Evolutionary conservation across 1,140 invertebrate species (phyloP), one percentile per base, ranked within the genome.

Genomic region (Caerostris darwini): DNA sequence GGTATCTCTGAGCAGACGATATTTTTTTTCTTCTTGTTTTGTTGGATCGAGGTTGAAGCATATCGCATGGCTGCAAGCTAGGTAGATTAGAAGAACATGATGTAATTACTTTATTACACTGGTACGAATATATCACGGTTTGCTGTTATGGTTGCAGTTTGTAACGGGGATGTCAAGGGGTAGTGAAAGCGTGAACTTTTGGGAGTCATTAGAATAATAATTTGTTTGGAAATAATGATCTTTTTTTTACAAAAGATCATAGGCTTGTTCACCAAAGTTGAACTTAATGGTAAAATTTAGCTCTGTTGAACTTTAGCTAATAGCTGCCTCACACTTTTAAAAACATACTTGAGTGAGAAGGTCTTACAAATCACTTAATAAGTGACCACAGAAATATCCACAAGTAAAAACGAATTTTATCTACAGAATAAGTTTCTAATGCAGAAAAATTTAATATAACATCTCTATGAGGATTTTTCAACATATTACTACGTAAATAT

Each of bases 181-280:
- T 8, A 71, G 69, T 71, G 69, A 71, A 71, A 71, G 69, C 69
- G 69, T 71, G 69, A 71, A 71, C 69, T 50, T 71, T 10, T 71
- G 69, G 34, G 8, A 71, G 69, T 34, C 34, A 71, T 71, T 71
- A 71, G 0, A 71, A 34, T 71, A 34, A 34, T 71, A 34, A 71
- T 50, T n/a, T 10, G 69, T 34, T 71, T 71, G 69, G 10, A 34
- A 34, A 19, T 71, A 8, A 7, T 8, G n/a, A 71, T 5, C n/a
- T 71, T 8, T 10, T 50, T 34, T 34, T 34, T 34, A 34, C 34
- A 34, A 34, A 34, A 34, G 34, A 34, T 34, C 34, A 34, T 34
- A 34, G 34, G 34, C 34, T 34, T 34, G 34, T 34, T 34, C 34
- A 0, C 34, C 34, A 34, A 34, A 34, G 34, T 1, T 34, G 34